Evolutionary conservation across 2,888 invertebrate species (phyloP), one percentile per base, ranked within the genome.

Genomic region (Lasioglossum figueresi): DNA sequence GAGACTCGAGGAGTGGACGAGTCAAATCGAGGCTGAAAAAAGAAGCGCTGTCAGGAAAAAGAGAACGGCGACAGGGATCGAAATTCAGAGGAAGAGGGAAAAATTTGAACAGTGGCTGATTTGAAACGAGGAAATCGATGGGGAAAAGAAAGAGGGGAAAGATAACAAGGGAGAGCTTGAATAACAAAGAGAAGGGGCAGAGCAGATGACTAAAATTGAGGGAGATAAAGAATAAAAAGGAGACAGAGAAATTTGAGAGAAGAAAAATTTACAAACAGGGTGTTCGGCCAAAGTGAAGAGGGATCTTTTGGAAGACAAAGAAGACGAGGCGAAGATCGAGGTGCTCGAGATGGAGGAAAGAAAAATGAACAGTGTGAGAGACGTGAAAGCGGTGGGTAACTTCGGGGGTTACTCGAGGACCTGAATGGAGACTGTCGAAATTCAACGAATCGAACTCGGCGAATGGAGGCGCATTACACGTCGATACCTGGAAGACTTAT

Each of bases 401-500:
- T 37, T 79, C 72, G 79, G 45, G 37, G n/a, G 56, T 56, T 23
- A 3, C n/a, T 56, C n/a, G 14, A 48, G 52, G 27, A 34, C 3
- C 59, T 76, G n/a, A 16, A 31, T 70, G 52, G 37, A 72, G 56
- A 37, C 14, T 27, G 48, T 72, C 56, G 75, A 66, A 71, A 72
- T 76, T 82, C 82, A 72, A 68, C 31, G 78, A 43, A 73, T 85
- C 78, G 80, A 80, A 73, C 81, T 45, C 52, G 73, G 63, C 83
- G 76, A 56, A 76, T 72, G 76, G 75, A 10, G 79, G 76, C 45
- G 52, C 76, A 82, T 87, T 82, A 82, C 37, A 79, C 73, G 85
- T 88, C 88, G 88, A 88, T 88, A 88, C 72, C 77, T 27, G 45
- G 80, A 74, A 80, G 87, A 87, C 82, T 88, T 83, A 85, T 83